Evolutionary conservation across 2,113 vertebrate species (phyloP).

Genomic region (Falco punctatus): DNA sequence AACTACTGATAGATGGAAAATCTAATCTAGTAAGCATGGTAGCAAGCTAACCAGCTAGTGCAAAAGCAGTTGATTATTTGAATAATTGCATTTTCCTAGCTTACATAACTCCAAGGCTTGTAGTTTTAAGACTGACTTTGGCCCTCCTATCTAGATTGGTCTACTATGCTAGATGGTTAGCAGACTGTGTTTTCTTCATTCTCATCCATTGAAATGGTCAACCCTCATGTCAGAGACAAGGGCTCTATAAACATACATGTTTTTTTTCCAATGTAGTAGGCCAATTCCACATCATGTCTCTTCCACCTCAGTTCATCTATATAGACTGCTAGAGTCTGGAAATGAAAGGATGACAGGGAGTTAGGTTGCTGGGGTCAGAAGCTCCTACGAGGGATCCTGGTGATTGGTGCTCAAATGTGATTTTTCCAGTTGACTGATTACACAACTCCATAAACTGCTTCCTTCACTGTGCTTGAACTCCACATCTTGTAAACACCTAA

Average conservation of each 20-base stretch:
- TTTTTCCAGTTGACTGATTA: not conserved
- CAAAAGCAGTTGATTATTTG: not conserved
- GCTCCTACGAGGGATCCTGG: not conserved
- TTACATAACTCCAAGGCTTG: not conserved
- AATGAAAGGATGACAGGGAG: not conserved
- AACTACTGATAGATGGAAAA: not conserved
- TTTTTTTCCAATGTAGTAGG: not conserved
- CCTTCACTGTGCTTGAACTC: not conserved
- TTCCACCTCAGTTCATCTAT: not conserved
- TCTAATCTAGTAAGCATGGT: not conserved
- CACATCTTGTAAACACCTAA: not conserved
- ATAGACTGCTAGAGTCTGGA: not conserved
- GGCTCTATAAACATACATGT: not conserved
- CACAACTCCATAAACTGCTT: not conserved
- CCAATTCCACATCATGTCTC: not conserved
- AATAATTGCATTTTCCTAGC: not conserved
- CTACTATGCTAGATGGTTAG: not conserved
- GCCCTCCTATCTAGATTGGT: not conserved
- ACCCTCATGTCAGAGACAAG: not conserved
- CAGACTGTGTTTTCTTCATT: not conserved
- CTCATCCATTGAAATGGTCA: not conserved
- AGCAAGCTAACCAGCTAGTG: not conserved
- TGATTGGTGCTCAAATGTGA: not conserved
- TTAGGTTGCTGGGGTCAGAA: not conserved
- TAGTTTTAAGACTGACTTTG: not conserved